Conservation (phyloP, 2,113 vertebrate species). For the Chauna torquata region DNA sequence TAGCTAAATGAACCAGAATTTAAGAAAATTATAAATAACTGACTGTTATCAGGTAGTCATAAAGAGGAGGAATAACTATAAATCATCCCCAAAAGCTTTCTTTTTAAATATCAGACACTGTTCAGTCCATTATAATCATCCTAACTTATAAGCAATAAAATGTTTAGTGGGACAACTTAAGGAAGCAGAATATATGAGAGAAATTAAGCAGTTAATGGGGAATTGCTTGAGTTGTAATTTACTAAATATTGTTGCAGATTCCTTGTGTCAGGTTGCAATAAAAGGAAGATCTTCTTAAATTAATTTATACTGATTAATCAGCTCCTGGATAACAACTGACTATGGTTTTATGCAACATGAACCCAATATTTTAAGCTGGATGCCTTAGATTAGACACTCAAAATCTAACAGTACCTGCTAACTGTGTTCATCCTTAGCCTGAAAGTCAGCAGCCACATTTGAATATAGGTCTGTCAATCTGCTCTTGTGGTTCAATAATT, state of each 20-base stretch:
- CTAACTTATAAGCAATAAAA: constrained; percentile 15
- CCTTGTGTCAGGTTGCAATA: constrained; percentile 22
- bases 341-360: background rate
- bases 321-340: background rate
- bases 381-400: background rate
- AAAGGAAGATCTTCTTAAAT: constrained; percentile 7
- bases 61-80: background rate
- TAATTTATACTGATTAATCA: constrained; percentile 50
- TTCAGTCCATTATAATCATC: background rate
- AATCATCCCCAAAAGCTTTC: background rate
- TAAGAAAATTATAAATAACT: background rate
- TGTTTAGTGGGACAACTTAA: background rate
- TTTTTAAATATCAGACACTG: background rate
- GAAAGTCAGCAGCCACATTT: background rate
- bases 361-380: background rate
- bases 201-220: constrained; percentile 24
- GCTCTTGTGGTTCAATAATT: background rate
- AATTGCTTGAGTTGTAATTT: constrained; percentile 29
- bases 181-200: background rate
- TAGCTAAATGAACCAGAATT: background rate
- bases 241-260: constrained; percentile 33
- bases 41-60: background rate
- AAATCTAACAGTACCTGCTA: background rate
- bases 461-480: background rate
- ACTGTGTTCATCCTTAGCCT: background rate